Evolutionary conservation across 2,888 invertebrate genomes (phyloP).

Genomic region (Caenorhabditis japonica): DNA sequence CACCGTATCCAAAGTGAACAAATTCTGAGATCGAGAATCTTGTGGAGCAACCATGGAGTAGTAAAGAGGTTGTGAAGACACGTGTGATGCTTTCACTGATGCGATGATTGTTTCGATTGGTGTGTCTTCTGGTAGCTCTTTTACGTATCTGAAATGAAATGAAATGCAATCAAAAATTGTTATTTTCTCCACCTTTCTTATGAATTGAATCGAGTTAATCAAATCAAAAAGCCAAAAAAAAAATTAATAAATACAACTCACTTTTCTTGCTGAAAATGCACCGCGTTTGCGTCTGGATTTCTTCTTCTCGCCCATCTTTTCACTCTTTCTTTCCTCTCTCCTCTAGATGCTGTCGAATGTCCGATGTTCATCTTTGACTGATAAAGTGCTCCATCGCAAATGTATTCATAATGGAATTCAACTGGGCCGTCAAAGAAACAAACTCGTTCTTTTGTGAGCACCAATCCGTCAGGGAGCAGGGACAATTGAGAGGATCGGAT

Average conservation of each 20-base stretch:
- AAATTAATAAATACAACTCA: too few species aligned
- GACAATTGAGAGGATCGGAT: constrained; percentile 51
- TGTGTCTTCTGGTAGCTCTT: constrained; percentile 70
- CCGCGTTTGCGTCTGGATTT: constrained; percentile 69
- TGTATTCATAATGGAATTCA: constrained; percentile 49
- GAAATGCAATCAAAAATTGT: too few species aligned
- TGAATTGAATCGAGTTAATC: not conserved
- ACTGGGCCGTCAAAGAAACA: constrained; percentile 57
- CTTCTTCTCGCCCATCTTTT: constrained; percentile 73
- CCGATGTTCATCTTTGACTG: constrained; percentile 42
- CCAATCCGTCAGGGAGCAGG: constrained; percentile 56
- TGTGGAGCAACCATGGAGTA: constrained; percentile 75
- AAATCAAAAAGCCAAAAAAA: too few species aligned
- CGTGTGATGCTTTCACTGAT: constrained; percentile 69
- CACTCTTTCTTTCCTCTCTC: constrained; percentile 30
- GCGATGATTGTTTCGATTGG: constrained; percentile 63
- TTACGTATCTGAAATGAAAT: constrained; percentile 65
- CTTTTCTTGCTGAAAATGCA: constrained; percentile 75
- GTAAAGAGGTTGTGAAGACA: constrained; percentile 68
- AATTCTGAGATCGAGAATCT: constrained; percentile 68
- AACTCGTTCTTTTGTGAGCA: constrained; percentile 59
- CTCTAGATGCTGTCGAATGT: constrained; percentile 45
- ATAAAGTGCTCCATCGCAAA: constrained; percentile 40
- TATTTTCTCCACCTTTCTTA: not conserved
- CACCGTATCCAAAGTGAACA: constrained; percentile 68